phyloP scores from a whole-genome alignment of 64 coral and sea anemone species.

The Dendronephthya gigantea region DNA sequence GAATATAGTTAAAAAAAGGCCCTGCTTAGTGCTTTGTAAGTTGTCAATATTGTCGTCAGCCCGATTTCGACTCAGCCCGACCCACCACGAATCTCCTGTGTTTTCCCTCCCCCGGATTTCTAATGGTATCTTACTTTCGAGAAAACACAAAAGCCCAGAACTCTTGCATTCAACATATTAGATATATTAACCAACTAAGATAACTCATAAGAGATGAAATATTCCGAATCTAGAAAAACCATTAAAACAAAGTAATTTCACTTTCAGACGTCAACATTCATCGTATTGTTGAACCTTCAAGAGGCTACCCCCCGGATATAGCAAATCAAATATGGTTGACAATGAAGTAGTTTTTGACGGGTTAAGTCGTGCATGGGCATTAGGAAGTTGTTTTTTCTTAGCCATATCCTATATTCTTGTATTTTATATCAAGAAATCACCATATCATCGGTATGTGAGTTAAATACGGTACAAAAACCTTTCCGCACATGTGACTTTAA shows the following conservation, averaged over 20 bases:
- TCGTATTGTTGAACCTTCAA: background rate
- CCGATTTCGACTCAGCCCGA: no score
- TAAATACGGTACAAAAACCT: background rate
- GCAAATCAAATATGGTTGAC: constrained; percentile 58
- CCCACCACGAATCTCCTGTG: background rate
- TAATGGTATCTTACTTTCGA: background rate
- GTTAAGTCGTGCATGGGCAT: constrained; percentile 58
- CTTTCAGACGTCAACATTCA: no score
- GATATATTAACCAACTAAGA: no score
- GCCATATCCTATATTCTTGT: constrained; percentile 73
- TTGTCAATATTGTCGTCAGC: no score
- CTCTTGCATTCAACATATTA: no score
- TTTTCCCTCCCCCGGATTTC: background rate
- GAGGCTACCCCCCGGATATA: background rate
- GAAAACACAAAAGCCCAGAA: background rate
- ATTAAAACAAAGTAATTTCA: no score
- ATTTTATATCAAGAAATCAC: constrained; percentile 80
- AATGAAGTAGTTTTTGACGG: constrained; percentile 50
- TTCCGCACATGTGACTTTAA: no score
- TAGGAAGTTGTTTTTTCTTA: constrained; percentile 60
- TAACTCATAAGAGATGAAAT: no score
- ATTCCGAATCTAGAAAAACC: no score
- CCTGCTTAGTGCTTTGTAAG: no score
- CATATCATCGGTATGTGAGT: constrained; percentile 55
- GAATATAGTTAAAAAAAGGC: no score